Base-by-base conservation (phyloP, 2,888 invertebrate species). In the Glyphotaelius pellucidus region DNA sequence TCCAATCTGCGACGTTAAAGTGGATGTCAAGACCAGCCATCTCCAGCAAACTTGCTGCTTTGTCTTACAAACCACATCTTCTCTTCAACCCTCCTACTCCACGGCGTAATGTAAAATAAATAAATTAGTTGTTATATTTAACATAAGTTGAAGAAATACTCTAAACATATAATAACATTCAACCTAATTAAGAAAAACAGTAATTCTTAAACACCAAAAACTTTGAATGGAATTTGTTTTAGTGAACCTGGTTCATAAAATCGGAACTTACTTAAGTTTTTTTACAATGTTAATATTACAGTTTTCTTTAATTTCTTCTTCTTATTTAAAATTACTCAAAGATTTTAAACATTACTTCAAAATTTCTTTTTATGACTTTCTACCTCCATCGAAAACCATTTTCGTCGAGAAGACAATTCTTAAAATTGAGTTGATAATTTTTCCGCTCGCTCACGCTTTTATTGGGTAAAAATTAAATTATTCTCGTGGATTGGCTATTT, bases 401-500 rank as follows among this genome's bases (percentile, higher is more conserved):
- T 67, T 67, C 52, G 25, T 67, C 25, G 67, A n/a, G 9, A 67
- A 67, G 67, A 67, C 67, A 67, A 67, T 67, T 67, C 35, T 35
- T 83, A 35, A 86, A 86, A 47, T 14, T 25, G 42, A 86, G n/a
- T 47, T 86, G 38, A 86, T 86, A 86, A 86, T 86, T 86, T 86
- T 86, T 86, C 86, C 86, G 35, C 42, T 86, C 86, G 86, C 42
- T 86, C 42, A 30, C 86, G 38, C 42, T 86, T 85, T 86, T 42
- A 86, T 86, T 86, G 86, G 42, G 42, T 86, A 86, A 47, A 86
- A 86, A 86, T 86, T 47, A 42, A 86, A 86, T 86, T 86, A 86
- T 86, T 42, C 86, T 42, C 38, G 86, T n/a, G 86, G n/a, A 86
- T 86, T 86, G 86, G 35, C 86, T 86, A 86, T 86, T 86, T 86